phyloP scores from a whole-genome alignment of 2,888 invertebrate species.

The Hetaerina titia region DNA sequence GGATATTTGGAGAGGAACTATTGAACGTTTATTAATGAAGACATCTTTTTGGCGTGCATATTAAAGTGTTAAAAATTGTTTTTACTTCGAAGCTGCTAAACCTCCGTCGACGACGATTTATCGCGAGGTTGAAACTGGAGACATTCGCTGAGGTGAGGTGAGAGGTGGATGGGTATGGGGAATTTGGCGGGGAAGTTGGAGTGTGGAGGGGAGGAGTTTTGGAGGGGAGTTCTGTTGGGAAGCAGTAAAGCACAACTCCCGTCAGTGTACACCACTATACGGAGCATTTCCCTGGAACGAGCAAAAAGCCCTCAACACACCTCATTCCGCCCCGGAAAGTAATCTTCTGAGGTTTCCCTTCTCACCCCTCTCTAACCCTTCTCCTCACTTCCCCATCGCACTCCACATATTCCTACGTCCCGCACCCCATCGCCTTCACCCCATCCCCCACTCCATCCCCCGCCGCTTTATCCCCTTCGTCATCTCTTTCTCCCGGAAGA shows the following conservation, averaged over 20 bases:
- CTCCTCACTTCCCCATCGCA: not conserved
- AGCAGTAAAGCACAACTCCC: not conserved
- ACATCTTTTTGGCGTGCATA: not conserved
- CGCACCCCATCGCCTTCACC: not conserved
- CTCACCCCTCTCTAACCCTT: not conserved
- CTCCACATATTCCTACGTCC: not conserved
- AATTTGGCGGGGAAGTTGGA: too few species aligned
- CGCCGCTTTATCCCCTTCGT: too few species aligned
- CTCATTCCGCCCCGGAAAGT: conserved; percentile 8
- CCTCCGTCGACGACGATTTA: not conserved
- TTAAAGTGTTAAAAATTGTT: not conserved
- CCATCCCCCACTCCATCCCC: too few species aligned
- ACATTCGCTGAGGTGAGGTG: not conserved
- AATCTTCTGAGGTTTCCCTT: conserved; percentile 17
- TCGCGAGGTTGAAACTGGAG: not conserved
- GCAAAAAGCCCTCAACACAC: conserved; percentile 11
- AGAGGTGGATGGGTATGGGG: not conserved
- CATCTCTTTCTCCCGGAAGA: too few species aligned
- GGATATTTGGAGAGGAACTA: not conserved
- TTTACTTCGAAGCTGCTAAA: not conserved
- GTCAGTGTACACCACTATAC: not conserved
- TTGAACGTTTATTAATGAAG: not conserved
- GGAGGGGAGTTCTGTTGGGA: not conserved
- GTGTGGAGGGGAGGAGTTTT: not conserved
- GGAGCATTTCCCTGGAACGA: not conserved